Conservation (phyloP, 2,113 vertebrate species). For the Neofelis nebulosa region DNA sequence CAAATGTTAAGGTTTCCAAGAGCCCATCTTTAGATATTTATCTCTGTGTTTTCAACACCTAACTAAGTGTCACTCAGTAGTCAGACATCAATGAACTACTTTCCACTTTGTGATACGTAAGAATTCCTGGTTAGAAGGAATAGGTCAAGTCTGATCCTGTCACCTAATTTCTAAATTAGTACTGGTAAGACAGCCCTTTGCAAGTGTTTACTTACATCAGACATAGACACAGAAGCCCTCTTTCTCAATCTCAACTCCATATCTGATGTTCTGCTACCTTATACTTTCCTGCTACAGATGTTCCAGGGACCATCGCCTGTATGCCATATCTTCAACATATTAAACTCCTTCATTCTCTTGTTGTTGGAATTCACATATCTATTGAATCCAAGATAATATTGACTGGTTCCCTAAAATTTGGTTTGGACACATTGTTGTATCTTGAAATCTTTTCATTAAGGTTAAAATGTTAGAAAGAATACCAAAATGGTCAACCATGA, state of each 20-base stretch:
- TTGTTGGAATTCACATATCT: background rate
- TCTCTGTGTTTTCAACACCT: background rate
- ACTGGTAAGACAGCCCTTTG: background rate
- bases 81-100: background rate
- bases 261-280: background rate
- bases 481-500: background rate
- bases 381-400: background rate
- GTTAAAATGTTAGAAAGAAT: background rate
- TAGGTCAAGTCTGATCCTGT: background rate
- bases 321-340: background rate
- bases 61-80: background rate
- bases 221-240: background rate
- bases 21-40: background rate
- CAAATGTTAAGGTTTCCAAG: background rate
- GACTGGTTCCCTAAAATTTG: background rate
- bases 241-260: background rate
- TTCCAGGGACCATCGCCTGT: background rate
- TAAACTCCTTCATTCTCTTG: background rate
- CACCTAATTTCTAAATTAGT: background rate
- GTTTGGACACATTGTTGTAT: background rate
- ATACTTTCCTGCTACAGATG: background rate
- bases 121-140: background rate
- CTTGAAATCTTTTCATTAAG: slow-evolving; percentile 17
- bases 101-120: background rate
- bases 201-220: background rate